Base-by-base conservation (phyloP, 2,888 invertebrate genomes). In the Protophormia terraenovae region DNA sequence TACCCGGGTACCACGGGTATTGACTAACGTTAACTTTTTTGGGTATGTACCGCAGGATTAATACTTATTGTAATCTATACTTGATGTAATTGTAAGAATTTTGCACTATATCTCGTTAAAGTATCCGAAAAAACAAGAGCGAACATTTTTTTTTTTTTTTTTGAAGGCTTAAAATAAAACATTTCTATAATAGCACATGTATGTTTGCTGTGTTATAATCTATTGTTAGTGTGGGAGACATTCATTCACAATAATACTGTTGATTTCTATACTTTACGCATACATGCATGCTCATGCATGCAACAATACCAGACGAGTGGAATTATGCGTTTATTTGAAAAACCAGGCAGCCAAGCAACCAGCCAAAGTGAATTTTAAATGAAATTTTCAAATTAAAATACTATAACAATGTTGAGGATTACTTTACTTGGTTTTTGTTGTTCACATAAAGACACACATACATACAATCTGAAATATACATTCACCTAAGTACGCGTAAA, bases 281-380 rank as follows among this genome's bases (percentile, higher is more conserved):
- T 24, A 78, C 50, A 58, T 72, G 72, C 77, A 83, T 77, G 72
- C 64, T 45, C 77, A 60, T 41, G 72, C 78, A 78, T 66, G 83
- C 76, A 82, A 55, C 24, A 71, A 71, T 58, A 71, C 10, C 64
- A 76, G n/a, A 41, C 41, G 45, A 73, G 45, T 78, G 45, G 27
- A 73, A 47, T 83, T 75, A 83, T 83, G 64, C 71, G 53, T 71
- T 71, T 77, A 77, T 67, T 50, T 72, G 50, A 3, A 47, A 83
- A 78, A 38, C 16, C 64, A 71, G 64, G 29, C 73, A 75, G 45
- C 64, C 84, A 60, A 73, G 41, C 67, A 53, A 73, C 62, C 45
- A 83, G 50, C 47, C 41, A 73, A 85, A 85, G 71, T 85, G 73
- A 85, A 78, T 86, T 86, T 78, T 60, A 78, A 85, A 83, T 86